These are phyloP conservation scores for Strigamia transsilvanica DNA, from an alignment of 2,888 invertebrate species.

Conservation along the genomic window DNA sequence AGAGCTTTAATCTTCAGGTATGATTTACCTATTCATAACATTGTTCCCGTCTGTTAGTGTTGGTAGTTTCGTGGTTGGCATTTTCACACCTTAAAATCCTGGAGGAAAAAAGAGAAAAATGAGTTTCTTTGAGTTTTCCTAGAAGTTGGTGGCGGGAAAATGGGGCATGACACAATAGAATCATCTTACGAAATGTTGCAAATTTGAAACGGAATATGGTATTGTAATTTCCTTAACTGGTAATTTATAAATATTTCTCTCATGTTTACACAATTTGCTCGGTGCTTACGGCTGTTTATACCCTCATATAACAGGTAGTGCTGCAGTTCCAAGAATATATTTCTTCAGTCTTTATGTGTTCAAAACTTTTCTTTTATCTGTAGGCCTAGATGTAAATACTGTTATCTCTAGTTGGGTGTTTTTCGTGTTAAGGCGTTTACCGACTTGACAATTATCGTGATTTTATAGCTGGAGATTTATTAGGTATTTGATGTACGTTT, in stretches of 20 bases:
- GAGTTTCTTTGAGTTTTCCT: not conserved
- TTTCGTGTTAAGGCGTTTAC: no score
- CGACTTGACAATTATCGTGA: no score
- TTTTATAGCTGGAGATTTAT: no score
- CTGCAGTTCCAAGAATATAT: not conserved
- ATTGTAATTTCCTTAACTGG: no score
- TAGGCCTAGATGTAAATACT: not conserved
- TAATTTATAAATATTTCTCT: not conserved
- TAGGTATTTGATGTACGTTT: no score
- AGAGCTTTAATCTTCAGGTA: constrained; percentile 26
- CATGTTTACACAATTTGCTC: not conserved
- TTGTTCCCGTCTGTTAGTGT: not conserved
- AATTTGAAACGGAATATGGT: no score
- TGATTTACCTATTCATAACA: not conserved
- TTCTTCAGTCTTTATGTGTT: not conserved
- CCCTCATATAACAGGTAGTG: not conserved
- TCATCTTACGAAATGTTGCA: no score
- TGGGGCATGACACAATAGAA: no score
- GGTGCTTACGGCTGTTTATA: not conserved
- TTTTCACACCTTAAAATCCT: not conserved
- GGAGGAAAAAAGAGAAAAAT: not conserved
- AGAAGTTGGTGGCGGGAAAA: no score
- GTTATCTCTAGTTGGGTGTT: not conserved
- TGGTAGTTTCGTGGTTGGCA: not conserved
- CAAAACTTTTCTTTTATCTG: not conserved